phyloP scores from a whole-genome alignment of 2,113 vertebrate genomes.

The Hymenochirus boettgeri region DNA sequence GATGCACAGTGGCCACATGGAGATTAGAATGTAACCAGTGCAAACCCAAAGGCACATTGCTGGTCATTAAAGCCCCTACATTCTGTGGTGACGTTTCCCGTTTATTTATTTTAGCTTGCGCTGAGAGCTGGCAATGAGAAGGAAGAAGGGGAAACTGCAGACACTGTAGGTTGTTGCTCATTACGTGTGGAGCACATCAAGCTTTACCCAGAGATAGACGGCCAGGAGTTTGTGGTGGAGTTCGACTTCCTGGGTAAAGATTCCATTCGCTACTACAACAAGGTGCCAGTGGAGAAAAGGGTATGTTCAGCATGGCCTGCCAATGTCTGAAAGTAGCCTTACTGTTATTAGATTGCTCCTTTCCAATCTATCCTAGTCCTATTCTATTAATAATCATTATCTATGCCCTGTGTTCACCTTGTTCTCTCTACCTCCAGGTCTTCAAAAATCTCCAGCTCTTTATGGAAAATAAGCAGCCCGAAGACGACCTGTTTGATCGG shows the following conservation, averaged over 20 bases:
- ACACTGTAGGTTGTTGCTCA: conserved; percentile 93
- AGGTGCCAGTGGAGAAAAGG: conserved; percentile 93
- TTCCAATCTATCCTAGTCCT: too few relatives aligned
- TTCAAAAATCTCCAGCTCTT: conserved; percentile 97
- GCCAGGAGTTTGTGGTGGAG: conserved; percentile 92
- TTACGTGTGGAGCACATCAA: conserved; percentile 92
- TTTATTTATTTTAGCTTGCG: conserved; percentile 83
- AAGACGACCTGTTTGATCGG: conserved; percentile 93
- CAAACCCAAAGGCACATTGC: too few relatives aligned
- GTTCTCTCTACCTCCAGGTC: conserved; percentile 72
- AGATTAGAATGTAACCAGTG: too few relatives aligned
- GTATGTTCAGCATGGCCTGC: conserved; percentile 58
- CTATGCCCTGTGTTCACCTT: too few relatives aligned
- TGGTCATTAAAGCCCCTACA: too few relatives aligned
- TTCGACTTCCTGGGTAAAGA: conserved; percentile 96
- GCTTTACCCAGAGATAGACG: conserved; percentile 82
- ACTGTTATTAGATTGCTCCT: too few relatives aligned
- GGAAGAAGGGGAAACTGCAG: conserved; percentile 93
- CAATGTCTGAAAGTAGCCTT: too few relatives aligned
- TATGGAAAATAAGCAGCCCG: conserved; percentile 94
- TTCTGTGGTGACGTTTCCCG: too few relatives aligned
- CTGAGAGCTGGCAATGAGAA: conserved; percentile 95
- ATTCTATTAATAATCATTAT: too few relatives aligned
- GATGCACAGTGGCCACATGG: too few relatives aligned
- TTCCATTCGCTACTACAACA: conserved; percentile 97